Conservation (phyloP, 2,797 vertebrate genomes). For the Pempheris klunzingeri region DNA sequence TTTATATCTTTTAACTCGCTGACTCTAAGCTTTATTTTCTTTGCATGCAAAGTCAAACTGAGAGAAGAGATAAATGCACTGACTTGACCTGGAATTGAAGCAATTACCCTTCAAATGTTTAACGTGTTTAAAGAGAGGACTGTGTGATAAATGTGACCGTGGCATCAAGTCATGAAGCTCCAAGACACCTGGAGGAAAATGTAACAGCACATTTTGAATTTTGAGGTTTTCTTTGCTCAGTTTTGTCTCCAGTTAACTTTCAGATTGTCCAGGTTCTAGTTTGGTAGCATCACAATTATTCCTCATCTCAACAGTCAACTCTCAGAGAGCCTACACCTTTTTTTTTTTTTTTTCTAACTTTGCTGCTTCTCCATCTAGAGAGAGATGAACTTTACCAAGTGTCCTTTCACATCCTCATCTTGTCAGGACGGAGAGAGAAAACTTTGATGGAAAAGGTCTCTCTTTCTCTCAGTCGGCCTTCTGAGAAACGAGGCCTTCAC, state of each 20-base stretch:
- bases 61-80: neutral
- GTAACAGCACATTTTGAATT: neutral
- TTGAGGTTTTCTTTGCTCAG: neutral
- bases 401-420: slow-evolving; percentile 70
- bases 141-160: too few species aligned
- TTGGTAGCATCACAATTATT: neutral
- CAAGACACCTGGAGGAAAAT: slow-evolving; percentile 6
- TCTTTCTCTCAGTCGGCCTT: slow-evolving; percentile 49
- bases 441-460: slow-evolving; percentile 82
- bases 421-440: slow-evolving; percentile 69
- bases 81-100: neutral
- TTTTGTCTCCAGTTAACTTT: neutral
- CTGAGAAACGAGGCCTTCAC: slow-evolving; percentile 71
- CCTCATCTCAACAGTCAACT: slow-evolving; percentile 4
- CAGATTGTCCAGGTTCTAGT: neutral
- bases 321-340: slow-evolving; percentile 27
- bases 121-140: too few species aligned
- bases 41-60: neutral
- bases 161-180: too few species aligned
- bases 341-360: slow-evolving; percentile 30
- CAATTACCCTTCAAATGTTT: too few species aligned
- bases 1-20: neutral
- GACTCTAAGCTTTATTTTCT: neutral
- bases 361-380: slow-evolving; percentile 20
- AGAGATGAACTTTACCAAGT: slow-evolving; percentile 65